Evolutionary conservation across 2,888 invertebrate species (phyloP).

Genomic region (Balanococcus diminutus): DNA sequence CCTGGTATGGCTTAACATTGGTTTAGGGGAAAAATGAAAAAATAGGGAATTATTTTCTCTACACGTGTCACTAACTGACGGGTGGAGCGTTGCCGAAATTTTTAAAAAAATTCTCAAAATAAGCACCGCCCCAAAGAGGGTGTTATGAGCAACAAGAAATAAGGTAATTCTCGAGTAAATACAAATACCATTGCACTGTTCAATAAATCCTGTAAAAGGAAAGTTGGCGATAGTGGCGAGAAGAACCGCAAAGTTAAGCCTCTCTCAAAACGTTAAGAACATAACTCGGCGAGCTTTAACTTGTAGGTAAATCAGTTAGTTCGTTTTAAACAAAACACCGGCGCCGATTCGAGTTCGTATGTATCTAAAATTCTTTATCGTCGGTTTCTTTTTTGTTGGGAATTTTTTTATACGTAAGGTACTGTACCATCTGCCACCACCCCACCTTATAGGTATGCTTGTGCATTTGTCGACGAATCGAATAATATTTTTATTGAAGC

Average conservation of each 20-base stretch:
- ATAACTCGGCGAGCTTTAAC: conserved; percentile 40
- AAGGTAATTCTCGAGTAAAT: conserved; percentile 32
- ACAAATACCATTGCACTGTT: conserved; percentile 36
- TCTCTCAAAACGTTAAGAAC: conserved; percentile 32
- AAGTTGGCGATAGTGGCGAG: conserved; percentile 37
- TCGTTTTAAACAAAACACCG: conserved; percentile 31
- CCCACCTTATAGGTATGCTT: background rate
- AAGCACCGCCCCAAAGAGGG: too few species aligned
- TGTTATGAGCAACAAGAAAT: conserved; percentile 10
- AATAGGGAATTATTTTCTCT: too few species aligned
- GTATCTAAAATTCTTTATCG: conserved; percentile 12
- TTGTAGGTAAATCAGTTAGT: conserved; percentile 34
- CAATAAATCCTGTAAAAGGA: conserved; percentile 37
- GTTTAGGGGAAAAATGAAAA: too few species aligned
- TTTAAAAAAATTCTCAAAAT: too few species aligned
- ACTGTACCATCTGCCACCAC: too few species aligned
- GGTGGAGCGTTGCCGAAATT: too few species aligned
- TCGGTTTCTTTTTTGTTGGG: background rate
- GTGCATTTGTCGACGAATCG: conserved; percentile 11
- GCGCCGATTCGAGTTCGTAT: background rate
- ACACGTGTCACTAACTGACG: too few species aligned
- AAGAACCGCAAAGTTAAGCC: conserved; percentile 39
- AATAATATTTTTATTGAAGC: conserved; percentile 44
- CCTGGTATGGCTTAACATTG: too few species aligned
- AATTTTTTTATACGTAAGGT: background rate